Percentiles rank a stretch among this genome's conserved stretches.
These are phyloP conservation scores for Phylloscopus collybita DNA, from an alignment of 2,797 vertebrate genomes.

Conservation along the genomic window DNA sequence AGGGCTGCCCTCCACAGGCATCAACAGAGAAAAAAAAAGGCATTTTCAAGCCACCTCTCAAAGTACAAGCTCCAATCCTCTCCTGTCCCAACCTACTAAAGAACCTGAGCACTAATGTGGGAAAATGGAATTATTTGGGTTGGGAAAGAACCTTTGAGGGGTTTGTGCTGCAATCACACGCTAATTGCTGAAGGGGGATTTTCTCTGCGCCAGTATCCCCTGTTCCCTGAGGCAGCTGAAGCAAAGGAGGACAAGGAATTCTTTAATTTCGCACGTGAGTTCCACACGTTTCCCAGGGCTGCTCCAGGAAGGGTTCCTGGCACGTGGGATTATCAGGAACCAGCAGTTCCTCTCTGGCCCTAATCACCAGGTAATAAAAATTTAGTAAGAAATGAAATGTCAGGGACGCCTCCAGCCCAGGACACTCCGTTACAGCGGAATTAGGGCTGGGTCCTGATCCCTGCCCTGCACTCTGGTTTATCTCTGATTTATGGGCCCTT, in stretches of 20 bases:
- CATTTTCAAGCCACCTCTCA: not conserved
- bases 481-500: not conserved
- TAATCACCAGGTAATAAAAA: not conserved
- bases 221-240: not conserved
- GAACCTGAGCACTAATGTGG: accelerated
- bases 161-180: not conserved
- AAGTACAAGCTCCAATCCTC: not conserved
- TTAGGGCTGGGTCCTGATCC: not conserved
- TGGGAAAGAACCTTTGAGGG: not conserved
- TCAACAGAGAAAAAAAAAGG: too few species aligned
- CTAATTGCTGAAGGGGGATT: not conserved
- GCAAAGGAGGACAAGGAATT: not conserved
- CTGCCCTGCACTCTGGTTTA: not conserved
- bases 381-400: accelerated
- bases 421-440: accelerated
- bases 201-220: not conserved
- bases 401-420: accelerated
- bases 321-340: not conserved
- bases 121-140: not conserved
- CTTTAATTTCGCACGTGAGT: not conserved
- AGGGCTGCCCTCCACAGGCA: too few species aligned
- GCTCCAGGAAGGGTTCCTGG: not conserved
- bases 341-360: not conserved
- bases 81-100: not conserved
- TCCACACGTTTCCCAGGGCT: not conserved